Base-by-base conservation (phyloP, 2,113 vertebrate species). In the Lepidothrix coronata region DNA sequence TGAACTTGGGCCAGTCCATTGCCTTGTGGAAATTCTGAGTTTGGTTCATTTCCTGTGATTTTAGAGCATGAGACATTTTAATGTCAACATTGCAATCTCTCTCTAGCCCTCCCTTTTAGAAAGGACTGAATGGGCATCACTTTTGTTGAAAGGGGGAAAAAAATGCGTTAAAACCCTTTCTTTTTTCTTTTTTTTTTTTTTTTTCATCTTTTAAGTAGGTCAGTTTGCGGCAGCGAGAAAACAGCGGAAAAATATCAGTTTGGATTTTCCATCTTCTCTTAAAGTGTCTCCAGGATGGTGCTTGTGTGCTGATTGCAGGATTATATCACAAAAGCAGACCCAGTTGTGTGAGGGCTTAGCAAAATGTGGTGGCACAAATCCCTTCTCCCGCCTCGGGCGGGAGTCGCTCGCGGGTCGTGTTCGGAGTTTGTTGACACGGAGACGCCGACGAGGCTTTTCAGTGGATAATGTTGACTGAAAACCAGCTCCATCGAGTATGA, bases 321-420 rank as follows among this genome's bases (percentile, higher is more conserved):
- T 95, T 95, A 73, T 46, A 93, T 93, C 93, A 96, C 87, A 88
- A 97, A 97, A 96, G 91, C 96, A 97, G 90, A 91, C 25, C 46
- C 5, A 78, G 68, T 30, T 48, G 39, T 65, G 73, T 20, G 80
- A 78, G 8, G 5, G 76, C 62, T 84, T 83, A 78, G 57, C 74
- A 86, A 30, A 92, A 68, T 0, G 62, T 24, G 63, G 87, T 66
- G 65, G 33, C 81, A 28, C 77, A 82, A 89, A 92, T 85, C 93
- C 85, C 51, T 93, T 49, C 44, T 33, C 43, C 43, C 33, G 65
- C 54, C 83, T 31, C 13, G 21, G 13, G 58, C 19, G 58, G 48
- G 74, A 87, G 61, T 41, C 44, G 27, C 86, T 48, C 6, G 0
- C 57, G 68, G 27, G 76, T 51, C 14, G 39, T 37, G 63, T 1